A percentile compares a stretch with the other conserved stretches of the same genome.
These are phyloP conservation scores for Sylvietta virens DNA, from an alignment of 2,113 vertebrate genomes.

Conservation along the genomic window DNA sequence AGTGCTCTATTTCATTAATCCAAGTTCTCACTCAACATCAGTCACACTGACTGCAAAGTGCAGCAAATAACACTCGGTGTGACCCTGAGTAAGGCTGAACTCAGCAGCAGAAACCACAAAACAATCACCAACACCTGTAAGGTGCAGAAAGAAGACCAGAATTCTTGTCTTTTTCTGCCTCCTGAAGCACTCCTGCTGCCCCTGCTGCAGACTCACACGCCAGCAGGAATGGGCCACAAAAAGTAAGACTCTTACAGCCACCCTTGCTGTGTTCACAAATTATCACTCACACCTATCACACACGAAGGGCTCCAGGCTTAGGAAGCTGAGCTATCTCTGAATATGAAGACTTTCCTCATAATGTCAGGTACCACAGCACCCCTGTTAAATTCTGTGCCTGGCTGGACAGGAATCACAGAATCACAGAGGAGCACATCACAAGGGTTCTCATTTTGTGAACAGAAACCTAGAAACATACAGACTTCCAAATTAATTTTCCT, in stretches of 20 bases:
- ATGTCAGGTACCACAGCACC: background rate
- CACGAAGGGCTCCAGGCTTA: background rate
- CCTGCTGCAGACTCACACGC: background rate
- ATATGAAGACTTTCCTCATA: background rate
- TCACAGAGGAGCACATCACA: background rate
- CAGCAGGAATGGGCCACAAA: background rate
- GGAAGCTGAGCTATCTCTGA: background rate
- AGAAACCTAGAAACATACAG: background rate
- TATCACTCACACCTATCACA: background rate
- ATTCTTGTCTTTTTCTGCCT: background rate
- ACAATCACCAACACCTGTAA: background rate
- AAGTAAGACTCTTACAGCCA: background rate
- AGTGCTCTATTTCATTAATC: background rate
- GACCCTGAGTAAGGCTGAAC: background rate
- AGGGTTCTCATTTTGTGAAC: background rate
- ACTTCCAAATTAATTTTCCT: background rate
- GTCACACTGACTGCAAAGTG: background rate
- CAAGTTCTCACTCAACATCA: background rate
- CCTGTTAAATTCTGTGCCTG: background rate
- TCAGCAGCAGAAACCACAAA: background rate
- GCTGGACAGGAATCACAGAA: background rate
- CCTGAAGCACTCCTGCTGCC: background rate
- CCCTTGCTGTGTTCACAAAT: background rate
- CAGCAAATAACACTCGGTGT: accelerated
- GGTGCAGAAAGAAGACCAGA: background rate